phyloP scores from a whole-genome alignment of 2,113 vertebrate species.

The Hyaena hyaena region DNA sequence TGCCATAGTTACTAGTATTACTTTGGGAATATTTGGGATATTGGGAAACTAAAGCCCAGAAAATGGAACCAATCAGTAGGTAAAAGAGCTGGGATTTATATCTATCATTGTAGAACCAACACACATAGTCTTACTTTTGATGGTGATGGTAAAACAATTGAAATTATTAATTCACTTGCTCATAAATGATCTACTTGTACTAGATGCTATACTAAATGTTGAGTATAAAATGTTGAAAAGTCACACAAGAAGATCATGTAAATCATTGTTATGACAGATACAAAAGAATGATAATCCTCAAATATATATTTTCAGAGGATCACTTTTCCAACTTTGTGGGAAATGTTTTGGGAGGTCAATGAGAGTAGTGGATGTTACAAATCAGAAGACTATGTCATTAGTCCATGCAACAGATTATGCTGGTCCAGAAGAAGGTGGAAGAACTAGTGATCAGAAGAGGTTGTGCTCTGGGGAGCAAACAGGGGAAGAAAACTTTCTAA shows the following conservation, averaged over 20 bases:
- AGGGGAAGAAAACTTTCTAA: not conserved
- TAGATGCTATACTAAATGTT: not conserved
- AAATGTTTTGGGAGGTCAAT: not conserved
- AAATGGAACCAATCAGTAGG: not conserved
- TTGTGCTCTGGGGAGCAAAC: not conserved
- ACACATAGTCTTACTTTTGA: not conserved
- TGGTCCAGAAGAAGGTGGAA: not conserved
- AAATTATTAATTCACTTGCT: not conserved
- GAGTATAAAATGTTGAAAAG: not conserved
- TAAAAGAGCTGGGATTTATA: not conserved
- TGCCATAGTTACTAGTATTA: too few relatives aligned
- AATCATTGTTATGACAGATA: not conserved
- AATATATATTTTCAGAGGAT: not conserved
- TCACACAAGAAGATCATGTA: not conserved
- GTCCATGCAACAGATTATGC: not conserved
- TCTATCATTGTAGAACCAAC: not conserved
- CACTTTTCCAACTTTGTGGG: not conserved
- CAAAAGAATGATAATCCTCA: not conserved
- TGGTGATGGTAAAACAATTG: not conserved
- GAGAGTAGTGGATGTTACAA: not conserved
- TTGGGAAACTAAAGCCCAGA: not conserved
- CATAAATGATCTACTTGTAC: not conserved
- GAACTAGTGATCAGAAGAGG: not conserved
- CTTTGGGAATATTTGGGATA: too few relatives aligned
- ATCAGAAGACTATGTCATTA: not conserved